A percentile compares a stretch with the other conserved stretches of the same genome.
phyloP scores from a whole-genome alignment of 2,113 vertebrate genomes.

The Plecotus auritus region DNA sequence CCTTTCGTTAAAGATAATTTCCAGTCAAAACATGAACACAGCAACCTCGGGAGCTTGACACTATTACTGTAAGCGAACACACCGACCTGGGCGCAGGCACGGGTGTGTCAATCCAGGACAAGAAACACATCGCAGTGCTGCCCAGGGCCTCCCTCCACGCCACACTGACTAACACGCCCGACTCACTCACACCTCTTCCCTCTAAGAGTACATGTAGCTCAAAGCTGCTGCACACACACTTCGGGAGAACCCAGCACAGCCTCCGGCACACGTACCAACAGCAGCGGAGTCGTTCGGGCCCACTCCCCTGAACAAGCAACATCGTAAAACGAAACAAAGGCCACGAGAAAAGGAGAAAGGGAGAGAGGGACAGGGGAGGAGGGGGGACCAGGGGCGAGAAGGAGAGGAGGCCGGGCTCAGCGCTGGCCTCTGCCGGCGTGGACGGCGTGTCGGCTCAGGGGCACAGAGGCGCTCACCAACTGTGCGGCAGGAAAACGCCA shows the following conservation, averaged over 20 bases:
- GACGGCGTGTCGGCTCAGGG: neutral
- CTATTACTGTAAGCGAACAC: constrained; percentile 61
- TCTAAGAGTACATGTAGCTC: neutral
- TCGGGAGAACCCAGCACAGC: neutral
- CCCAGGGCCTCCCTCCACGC: constrained; percentile 16
- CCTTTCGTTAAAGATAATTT: constrained; percentile 91
- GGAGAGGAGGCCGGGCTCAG: neutral
- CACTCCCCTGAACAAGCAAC: neutral
- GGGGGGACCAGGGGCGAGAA: neutral
- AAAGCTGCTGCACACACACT: neutral
- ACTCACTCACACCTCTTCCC: neutral
- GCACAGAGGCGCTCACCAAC: neutral
- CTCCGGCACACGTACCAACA: fast-evolving
- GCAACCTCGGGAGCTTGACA: constrained; percentile 69
- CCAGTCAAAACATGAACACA: constrained; percentile 85
- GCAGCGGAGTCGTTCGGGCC: neutral
- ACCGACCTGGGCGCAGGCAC: constrained; percentile 68
- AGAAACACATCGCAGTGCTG: constrained; percentile 23
- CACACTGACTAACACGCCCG: neutral
- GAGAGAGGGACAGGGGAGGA: neutral
- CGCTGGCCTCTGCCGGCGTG: neutral
- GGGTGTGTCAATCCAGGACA: constrained; percentile 50
- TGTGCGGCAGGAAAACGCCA: constrained; percentile 38
- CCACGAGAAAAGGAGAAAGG: neutral
- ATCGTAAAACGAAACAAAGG: neutral